phyloP scores from a whole-genome alignment of 2,113 vertebrate genomes.

The Nyctibius bracteatus region DNA sequence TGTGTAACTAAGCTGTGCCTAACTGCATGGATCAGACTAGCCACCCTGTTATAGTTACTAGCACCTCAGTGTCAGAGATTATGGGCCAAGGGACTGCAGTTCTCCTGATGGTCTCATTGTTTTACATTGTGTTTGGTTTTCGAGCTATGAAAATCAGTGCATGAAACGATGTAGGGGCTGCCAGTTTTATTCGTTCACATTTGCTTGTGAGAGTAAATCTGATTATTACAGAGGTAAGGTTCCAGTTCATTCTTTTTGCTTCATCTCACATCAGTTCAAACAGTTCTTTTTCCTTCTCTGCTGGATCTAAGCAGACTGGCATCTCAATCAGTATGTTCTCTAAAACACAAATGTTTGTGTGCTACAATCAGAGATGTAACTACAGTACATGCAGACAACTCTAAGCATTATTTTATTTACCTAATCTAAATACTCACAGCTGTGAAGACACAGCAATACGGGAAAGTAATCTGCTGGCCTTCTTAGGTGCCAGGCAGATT shows the following conservation, averaged over 20 bases:
- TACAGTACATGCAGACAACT: not conserved
- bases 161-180: accelerated
- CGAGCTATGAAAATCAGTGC: not conserved
- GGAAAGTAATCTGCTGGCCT: not conserved
- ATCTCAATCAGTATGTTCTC: not conserved
- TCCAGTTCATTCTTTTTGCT: not conserved
- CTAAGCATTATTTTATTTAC: not conserved
- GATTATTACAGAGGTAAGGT: not conserved
- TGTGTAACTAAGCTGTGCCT: not conserved
- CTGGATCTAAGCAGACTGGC: not conserved
- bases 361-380: not conserved
- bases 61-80: not conserved
- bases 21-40: not conserved
- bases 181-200: not conserved
- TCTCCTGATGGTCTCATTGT: not conserved
- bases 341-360: not conserved
- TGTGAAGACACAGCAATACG: not conserved
- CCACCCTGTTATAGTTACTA: not conserved
- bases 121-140: not conserved
- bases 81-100: not conserved
- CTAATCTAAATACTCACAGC: not conserved
- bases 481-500: not conserved
- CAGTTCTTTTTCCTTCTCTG: not conserved
- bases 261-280: not conserved
- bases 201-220: not conserved